These are phyloP conservation scores for Megaceryle maxima DNA, from an alignment of 2,113 vertebrate species.

Conservation along the genomic window DNA sequence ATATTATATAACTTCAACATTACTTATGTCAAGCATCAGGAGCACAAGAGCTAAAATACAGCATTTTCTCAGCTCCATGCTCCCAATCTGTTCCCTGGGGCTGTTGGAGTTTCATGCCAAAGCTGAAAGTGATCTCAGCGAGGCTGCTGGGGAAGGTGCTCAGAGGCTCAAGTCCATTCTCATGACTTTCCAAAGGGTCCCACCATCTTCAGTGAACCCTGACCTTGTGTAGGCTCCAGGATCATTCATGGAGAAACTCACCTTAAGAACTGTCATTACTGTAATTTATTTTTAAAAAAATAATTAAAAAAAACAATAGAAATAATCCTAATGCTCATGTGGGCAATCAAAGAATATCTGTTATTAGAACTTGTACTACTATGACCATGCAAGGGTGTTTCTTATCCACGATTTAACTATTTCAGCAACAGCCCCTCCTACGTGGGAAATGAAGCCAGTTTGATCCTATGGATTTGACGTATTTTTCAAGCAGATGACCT, in stretches of 20 bases:
- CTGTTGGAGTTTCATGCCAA: neutral
- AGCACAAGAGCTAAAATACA: neutral
- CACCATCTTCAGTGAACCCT: neutral
- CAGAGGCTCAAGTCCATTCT: neutral
- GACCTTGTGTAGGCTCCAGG: neutral
- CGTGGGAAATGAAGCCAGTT: neutral
- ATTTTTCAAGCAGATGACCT: neutral
- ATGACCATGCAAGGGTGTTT: neutral
- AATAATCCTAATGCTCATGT: neutral
- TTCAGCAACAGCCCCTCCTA: neutral
- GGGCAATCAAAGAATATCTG: neutral
- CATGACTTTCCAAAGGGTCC: neutral
- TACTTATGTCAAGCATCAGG: neutral
- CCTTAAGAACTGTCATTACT: neutral
- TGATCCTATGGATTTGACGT: neutral
- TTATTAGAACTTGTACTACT: neutral
- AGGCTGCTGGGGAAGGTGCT: neutral
- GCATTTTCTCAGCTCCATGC: neutral
- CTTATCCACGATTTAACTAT: neutral
- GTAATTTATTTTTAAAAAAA: neutral
- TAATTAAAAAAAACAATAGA: too few species aligned
- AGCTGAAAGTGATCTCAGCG: neutral
- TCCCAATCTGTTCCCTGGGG: neutral
- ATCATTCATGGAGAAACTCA: fast-evolving
- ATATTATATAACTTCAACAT: neutral